Evolutionary conservation across 2,113 vertebrate genomes (phyloP).

Genomic region (Canis aureus): DNA sequence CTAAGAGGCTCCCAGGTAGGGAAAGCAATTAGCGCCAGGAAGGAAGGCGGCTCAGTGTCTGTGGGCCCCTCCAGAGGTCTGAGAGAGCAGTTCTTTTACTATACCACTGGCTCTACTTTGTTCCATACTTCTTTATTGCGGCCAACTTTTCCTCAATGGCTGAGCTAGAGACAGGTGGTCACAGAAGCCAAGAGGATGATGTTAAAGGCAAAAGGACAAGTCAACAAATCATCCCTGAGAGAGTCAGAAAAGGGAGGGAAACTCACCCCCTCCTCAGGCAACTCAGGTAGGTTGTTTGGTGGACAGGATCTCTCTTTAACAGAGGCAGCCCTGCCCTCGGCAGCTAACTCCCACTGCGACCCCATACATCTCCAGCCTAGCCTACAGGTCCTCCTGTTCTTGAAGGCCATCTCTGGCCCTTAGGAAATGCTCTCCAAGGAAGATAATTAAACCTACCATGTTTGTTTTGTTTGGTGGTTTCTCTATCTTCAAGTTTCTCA

Average conservation of each 20-base stretch:
- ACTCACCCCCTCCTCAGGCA: neutral
- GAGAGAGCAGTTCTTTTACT: neutral
- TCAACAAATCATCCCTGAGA: conserved; percentile 38
- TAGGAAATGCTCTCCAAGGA: conserved; percentile 68
- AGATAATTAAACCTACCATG: conserved; percentile 55
- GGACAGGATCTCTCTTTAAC: neutral
- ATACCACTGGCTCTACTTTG: neutral
- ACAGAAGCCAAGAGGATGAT: neutral
- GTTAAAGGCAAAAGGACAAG: neutral
- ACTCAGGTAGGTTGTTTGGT: neutral
- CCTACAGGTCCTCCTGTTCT: neutral
- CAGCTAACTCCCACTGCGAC: neutral
- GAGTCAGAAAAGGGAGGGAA: neutral
- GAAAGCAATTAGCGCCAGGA: neutral
- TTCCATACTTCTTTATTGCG: neutral
- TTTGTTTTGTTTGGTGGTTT: conserved; percentile 74
- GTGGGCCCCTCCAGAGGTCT: neutral
- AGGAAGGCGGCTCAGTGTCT: neutral
- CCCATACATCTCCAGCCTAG: neutral
- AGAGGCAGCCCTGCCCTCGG: neutral
- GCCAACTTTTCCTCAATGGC: neutral
- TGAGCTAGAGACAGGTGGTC: neutral
- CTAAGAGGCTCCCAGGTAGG: neutral
- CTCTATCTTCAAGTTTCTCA: conserved; percentile 78
- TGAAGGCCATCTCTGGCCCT: neutral